A percentile compares a stretch with the other conserved stretches of the same genome.
These are phyloP conservation scores for Tychaedon coryphoeus DNA, from an alignment of 2,113 vertebrate genomes.

Conservation along the genomic window DNA sequence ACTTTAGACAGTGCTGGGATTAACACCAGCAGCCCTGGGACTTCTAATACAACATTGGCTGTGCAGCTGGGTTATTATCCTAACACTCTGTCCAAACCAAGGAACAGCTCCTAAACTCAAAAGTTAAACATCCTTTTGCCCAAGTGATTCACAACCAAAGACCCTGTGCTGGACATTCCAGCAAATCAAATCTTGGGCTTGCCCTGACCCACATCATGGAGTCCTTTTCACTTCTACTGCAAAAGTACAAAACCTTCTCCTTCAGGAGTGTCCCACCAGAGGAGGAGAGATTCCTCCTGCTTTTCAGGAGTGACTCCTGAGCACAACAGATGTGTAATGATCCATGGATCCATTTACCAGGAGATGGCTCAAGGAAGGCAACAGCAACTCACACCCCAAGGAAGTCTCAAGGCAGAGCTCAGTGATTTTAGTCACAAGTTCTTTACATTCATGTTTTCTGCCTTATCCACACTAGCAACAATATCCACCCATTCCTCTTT, in stretches of 20 bases:
- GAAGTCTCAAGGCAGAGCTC: neutral
- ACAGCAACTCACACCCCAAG: neutral
- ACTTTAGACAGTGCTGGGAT: neutral
- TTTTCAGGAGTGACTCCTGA: neutral
- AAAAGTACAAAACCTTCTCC: neutral
- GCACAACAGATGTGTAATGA: neutral
- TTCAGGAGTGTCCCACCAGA: neutral
- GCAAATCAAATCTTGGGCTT: neutral
- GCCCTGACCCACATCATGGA: fast-evolving
- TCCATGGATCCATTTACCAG: neutral
- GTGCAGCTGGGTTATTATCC: neutral
- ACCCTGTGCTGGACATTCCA: neutral
- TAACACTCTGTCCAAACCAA: neutral
- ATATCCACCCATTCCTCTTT: neutral
- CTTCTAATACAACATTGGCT: neutral
- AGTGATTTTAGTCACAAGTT: neutral
- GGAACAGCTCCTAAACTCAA: neutral
- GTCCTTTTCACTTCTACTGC: neutral
- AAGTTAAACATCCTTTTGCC: neutral
- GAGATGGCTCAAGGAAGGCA: neutral
- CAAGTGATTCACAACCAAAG: neutral
- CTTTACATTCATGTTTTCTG: neutral
- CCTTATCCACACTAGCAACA: neutral
- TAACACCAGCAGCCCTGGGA: neutral
- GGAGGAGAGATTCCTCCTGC: neutral